A percentile compares a stretch with the other conserved stretches of the same genome.
phyloP scores from a whole-genome alignment of 1,140 invertebrate species.

The Neodiprion pinetum region DNA sequence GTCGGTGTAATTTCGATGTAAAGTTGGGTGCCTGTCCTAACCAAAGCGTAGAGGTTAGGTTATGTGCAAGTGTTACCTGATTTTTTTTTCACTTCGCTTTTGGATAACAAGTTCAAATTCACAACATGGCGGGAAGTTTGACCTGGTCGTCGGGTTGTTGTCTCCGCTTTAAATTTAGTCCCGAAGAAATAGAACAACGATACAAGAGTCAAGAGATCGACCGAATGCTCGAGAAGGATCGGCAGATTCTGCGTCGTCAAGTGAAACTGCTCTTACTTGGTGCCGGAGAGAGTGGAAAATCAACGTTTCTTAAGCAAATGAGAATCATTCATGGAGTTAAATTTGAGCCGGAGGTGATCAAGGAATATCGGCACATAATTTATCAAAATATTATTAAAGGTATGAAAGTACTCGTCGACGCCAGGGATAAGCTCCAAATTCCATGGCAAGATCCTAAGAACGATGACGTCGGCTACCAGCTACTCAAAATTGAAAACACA shows the following conservation, averaged over 20 bases:
- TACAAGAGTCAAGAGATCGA: conserved; percentile 86
- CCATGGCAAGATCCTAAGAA: conserved; percentile 81
- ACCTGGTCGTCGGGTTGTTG: conserved; percentile 67
- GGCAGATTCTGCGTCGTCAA: conserved; percentile 72
- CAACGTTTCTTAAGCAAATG: conserved; percentile 96
- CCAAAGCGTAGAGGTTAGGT: background rate
- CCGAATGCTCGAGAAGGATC: conserved; percentile 78
- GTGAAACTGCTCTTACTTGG: conserved; percentile 90
- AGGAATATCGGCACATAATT: conserved; percentile 83
- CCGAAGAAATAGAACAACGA: conserved; percentile 80
- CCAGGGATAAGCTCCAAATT: conserved; percentile 86
- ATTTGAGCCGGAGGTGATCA: conserved; percentile 82
- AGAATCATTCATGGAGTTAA: conserved; percentile 91
- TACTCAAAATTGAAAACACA: conserved; percentile 72
- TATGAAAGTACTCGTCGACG: conserved; percentile 91
- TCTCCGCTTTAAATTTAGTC: conserved; percentile 68
- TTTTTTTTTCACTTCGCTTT: background rate
- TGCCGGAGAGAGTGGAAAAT: conserved; percentile 94
- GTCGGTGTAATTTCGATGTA: background rate
- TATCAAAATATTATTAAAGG: conserved; percentile 89
- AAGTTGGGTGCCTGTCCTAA: background rate
- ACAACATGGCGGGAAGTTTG: conserved; percentile 68
- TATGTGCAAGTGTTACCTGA: background rate
- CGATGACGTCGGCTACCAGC: conserved; percentile 68
- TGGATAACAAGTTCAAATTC: background rate